phyloP scores from a whole-genome alignment of 2,888 invertebrate species.

The Pherbina coryleti region DNA sequence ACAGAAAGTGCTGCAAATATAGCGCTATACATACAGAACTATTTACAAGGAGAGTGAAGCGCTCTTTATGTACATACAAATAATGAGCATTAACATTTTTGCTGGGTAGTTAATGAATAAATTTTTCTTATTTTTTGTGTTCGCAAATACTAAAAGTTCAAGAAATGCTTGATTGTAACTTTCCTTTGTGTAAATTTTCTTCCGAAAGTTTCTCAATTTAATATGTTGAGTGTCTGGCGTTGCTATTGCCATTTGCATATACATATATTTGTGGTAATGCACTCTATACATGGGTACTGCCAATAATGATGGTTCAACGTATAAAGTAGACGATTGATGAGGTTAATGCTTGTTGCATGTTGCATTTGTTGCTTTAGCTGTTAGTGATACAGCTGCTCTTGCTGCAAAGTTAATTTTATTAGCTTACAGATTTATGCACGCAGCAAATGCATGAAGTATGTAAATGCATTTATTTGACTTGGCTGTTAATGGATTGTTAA shows the following conservation, averaged over 20 bases:
- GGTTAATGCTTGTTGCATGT: slow-evolving; percentile 42
- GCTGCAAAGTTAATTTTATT: slow-evolving; percentile 11
- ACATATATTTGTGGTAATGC: slow-evolving; percentile 27
- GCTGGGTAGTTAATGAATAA: too few relatives aligned
- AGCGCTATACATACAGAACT: too few relatives aligned
- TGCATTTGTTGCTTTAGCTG: neutral
- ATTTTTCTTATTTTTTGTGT: too few relatives aligned
- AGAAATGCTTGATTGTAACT: too few relatives aligned
- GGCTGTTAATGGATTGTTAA: too few relatives aligned
- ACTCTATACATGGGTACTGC: slow-evolving; percentile 2
- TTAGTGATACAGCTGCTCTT: neutral
- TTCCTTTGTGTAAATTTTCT: too few relatives aligned
- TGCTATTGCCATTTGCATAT: neutral
- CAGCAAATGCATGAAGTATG: slow-evolving; percentile 27
- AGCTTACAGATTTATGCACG: neutral
- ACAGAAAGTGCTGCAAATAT: too few relatives aligned
- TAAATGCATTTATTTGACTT: slow-evolving; percentile 4
- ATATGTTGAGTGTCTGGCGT: neutral
- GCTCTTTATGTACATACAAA: too few relatives aligned
- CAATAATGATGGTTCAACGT: neutral
- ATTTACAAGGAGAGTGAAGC: too few relatives aligned
- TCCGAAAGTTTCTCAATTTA: neutral
- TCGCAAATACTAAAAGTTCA: too few relatives aligned
- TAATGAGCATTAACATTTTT: too few relatives aligned
- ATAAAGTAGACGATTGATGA: slow-evolving; percentile 59